Conservation (phyloP, 2,888 invertebrate species). For the Amblyjoppa fuscipennis region DNA sequence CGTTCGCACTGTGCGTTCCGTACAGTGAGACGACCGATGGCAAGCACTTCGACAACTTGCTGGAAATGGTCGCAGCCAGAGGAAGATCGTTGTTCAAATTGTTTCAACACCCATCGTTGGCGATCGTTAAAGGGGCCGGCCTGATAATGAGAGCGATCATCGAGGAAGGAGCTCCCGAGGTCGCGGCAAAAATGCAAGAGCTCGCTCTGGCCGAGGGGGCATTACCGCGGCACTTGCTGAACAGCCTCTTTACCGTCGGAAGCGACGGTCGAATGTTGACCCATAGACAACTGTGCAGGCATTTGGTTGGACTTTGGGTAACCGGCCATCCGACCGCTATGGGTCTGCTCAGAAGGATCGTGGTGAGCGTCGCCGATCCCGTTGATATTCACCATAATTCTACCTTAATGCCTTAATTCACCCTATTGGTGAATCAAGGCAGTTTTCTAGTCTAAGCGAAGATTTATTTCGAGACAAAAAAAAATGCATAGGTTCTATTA, state of each 20-base stretch:
- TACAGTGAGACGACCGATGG: constrained; percentile 99
- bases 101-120: constrained; percentile 98
- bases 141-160: constrained; percentile 98
- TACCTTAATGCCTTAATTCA: no score
- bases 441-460: no score
- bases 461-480: no score
- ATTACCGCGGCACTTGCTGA: constrained; percentile 95
- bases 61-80: constrained; percentile 97
- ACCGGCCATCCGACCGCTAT: constrained; percentile 97
- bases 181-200: constrained; percentile 97
- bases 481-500: no score
- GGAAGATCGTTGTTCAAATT: constrained; percentile 96
- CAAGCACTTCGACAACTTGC: constrained; percentile 96
- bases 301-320: constrained; percentile 98
- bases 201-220: constrained; percentile 98
- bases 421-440: not conserved
- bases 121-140: constrained; percentile 99
- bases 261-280: constrained; percentile 93
- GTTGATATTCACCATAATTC: not conserved
- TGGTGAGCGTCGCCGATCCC: constrained; percentile 87
- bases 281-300: constrained; percentile 96
- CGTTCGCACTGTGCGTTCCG: constrained; percentile 98
- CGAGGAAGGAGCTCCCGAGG: constrained; percentile 97
- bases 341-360: constrained; percentile 93
- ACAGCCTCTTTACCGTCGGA: constrained; percentile 94